Evolutionary conservation across 2,888 invertebrate genomes (phyloP), one percentile per base, ranked within the genome.

Genomic region (Synanthedon formicaeformis): DNA sequence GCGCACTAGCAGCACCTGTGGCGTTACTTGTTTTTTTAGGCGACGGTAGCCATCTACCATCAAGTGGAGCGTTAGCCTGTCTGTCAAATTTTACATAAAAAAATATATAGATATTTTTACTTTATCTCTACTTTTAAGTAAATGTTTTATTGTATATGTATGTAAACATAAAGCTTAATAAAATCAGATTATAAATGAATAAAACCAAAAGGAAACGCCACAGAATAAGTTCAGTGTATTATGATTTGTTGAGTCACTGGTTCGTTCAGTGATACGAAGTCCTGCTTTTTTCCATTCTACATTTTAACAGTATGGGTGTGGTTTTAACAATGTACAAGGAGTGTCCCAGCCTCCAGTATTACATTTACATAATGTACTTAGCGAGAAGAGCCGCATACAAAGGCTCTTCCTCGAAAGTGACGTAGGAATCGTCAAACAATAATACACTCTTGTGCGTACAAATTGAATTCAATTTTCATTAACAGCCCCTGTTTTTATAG

Each of bases 281-380:
- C 10, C 14, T 4, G 13, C 8, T n/a, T 48, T 49, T 49, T 49
- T 49, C 12, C 18, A 49, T 16, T 14, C 49, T 49, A 23, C 16
- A 16, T 49, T 60, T 55, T 69, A 73, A 80, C 73, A 73, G 71
- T 72, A 76, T 71, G 76, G 77, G 77, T 73, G 75, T 73, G 78
- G 77, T 69, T 72, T 67, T 71, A 70, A 65, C 65, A 71, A 62
- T 68, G 73, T 68, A 71, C 70, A 66, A 71, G 71, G 67, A 69
- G 69, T 67, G 76, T 70, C 73, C 73, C 75, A 76, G 76, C 78
- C 79, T 76, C 70, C 65, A 69, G 73, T 76, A 80, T 82, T 74
- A 81, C 75, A 83, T 82, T 82, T 80, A 78, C 83, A 83, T 83
- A 83, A 82, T 78, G 75, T 79, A 78, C 78, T 81, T 80, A 81